phyloP scores from a whole-genome alignment of 2,113 vertebrate species.

The Neogale vison region DNA sequence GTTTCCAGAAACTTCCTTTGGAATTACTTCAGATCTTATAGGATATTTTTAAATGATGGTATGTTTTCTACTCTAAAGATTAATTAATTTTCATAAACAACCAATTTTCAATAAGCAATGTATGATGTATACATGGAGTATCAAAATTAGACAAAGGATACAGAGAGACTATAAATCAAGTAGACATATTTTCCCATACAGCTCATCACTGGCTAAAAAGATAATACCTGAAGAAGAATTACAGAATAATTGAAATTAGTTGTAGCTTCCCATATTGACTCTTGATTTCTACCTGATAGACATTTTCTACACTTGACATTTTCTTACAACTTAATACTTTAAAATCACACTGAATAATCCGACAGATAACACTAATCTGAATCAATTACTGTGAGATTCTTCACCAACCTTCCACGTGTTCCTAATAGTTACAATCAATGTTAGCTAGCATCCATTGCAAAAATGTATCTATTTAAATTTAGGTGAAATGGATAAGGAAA shows the following conservation, averaged over 20 bases:
- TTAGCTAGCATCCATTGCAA: background rate
- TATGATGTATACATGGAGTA: background rate
- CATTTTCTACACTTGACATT: background rate
- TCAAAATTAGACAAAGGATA: conserved; percentile 12
- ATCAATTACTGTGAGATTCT: background rate
- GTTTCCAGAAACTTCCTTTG: background rate
- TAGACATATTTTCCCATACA: background rate
- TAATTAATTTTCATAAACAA: conserved; percentile 9
- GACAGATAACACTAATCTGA: background rate
- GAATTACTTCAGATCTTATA: background rate
- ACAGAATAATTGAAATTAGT: background rate
- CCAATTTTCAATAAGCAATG: background rate
- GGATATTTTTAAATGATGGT: background rate
- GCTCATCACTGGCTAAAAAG: background rate
- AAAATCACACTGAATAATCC: background rate
- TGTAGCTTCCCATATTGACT: background rate
- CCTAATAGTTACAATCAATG: background rate
- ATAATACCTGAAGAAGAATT: conserved; percentile 1
- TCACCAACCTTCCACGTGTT: background rate
- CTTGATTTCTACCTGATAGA: background rate
- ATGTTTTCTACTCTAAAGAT: background rate
- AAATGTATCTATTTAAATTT: background rate
- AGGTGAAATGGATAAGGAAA: background rate
- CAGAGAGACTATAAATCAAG: background rate
- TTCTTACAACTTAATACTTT: conserved; percentile 36